Conservation (phyloP, 2,797 vertebrate species). For the Neoniphon sammara region DNA sequence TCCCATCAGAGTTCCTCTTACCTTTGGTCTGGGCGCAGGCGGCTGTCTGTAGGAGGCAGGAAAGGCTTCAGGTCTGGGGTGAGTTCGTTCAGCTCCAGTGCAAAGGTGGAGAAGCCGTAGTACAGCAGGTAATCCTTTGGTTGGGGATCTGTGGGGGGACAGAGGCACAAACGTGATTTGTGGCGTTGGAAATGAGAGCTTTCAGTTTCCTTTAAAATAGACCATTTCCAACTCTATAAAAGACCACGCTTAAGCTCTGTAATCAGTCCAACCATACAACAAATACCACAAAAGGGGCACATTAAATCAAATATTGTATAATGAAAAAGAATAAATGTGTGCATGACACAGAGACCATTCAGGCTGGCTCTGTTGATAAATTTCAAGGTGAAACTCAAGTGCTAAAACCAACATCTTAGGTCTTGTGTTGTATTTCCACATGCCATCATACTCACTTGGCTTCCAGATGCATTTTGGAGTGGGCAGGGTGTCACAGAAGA, state of each 20-base stretch:
- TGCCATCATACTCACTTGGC: constrained; percentile 85
- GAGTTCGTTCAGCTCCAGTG: constrained; percentile 93
- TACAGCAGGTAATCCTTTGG: constrained; percentile 87
- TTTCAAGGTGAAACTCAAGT: not conserved
- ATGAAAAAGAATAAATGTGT: too few relatives aligned
- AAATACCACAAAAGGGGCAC: not conserved
- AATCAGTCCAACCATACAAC: not conserved
- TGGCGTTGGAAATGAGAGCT: constrained; percentile 14
- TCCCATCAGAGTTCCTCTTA: constrained; percentile 46
- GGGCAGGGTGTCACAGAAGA: constrained; percentile 89
- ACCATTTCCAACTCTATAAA: not conserved
- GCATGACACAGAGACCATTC: too few relatives aligned
- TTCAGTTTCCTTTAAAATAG: not conserved
- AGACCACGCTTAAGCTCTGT: not conserved
- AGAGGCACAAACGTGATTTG: constrained; percentile 51
- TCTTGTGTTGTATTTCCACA: too few relatives aligned
- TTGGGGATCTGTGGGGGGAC: constrained; percentile 84
- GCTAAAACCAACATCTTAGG: not conserved
- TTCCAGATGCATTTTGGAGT: constrained; percentile 92
- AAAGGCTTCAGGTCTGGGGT: constrained; percentile 83
- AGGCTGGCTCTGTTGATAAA: not conserved
- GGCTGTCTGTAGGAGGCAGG: constrained; percentile 90
- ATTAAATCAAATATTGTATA: not conserved
- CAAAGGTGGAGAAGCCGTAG: constrained; percentile 93
- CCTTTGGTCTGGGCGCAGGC: constrained; percentile 94